Evolutionary conservation across 2,113 vertebrate species (phyloP).

Genomic region (Gracilinanus agilis): DNA sequence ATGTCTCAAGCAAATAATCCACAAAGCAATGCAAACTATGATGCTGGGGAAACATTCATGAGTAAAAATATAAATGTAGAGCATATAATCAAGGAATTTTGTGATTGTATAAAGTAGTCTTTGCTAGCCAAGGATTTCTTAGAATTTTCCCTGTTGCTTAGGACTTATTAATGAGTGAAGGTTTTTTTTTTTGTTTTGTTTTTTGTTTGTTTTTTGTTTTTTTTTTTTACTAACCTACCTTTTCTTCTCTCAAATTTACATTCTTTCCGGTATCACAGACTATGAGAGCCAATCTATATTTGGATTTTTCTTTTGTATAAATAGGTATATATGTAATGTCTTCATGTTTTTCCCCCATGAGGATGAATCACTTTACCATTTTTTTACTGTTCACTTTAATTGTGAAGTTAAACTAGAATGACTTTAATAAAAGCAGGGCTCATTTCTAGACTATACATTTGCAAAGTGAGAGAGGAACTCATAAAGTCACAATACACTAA

Average conservation of each 20-base stretch:
- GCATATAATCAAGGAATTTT: not conserved
- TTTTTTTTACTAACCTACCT: not conserved
- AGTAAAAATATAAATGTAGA: slow-evolving; percentile 5
- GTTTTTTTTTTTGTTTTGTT: no score
- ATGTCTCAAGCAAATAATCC: slow-evolving; percentile 65
- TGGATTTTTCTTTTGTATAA: slow-evolving; percentile 37
- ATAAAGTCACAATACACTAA: slow-evolving; percentile 28
- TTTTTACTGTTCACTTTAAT: slow-evolving; percentile 26
- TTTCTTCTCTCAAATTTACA: slow-evolving; percentile 23
- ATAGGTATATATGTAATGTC: slow-evolving; percentile 16
- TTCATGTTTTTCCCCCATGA: not conserved
- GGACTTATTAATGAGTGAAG: not conserved
- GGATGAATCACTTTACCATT: slow-evolving; percentile 49
- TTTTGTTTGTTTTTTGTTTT: no score
- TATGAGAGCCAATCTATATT: slow-evolving; percentile 31
- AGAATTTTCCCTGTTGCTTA: not conserved
- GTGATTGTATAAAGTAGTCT: not conserved
- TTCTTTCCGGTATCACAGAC: slow-evolving; percentile 7
- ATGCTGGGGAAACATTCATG: slow-evolving; percentile 21
- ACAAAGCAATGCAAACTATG: slow-evolving; percentile 44
- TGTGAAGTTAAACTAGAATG: slow-evolving; percentile 44
- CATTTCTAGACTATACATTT: not conserved
- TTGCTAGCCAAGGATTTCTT: not conserved
- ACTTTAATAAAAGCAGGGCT: not conserved
- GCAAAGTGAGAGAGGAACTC: slow-evolving; percentile 18